phyloP scores from a whole-genome alignment of 2,113 vertebrate species.

The Budorcas taxicolor region DNA sequence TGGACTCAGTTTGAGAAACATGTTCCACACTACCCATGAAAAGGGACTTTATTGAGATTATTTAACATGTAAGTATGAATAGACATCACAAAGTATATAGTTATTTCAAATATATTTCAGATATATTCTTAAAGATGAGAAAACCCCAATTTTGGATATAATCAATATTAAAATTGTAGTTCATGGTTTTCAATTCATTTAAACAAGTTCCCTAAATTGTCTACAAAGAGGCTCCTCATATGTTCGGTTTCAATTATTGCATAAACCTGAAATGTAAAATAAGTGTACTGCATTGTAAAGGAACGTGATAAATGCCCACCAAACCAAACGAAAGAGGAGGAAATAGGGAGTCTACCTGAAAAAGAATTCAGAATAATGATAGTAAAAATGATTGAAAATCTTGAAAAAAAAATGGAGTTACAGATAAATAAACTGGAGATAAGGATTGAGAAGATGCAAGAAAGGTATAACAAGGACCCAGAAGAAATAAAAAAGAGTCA shows the following conservation, averaged over 20 bases:
- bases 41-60: not conserved
- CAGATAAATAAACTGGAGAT: too few species aligned
- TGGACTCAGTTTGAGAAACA: not conserved
- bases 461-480: too few species aligned
- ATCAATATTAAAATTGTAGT: not conserved
- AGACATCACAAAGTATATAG: not conserved
- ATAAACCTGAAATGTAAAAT: not conserved
- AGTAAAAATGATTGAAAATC: too few species aligned
- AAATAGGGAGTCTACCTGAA: too few species aligned
- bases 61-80: not conserved
- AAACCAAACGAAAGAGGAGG: too few species aligned
- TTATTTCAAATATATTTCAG: not conserved
- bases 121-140: not conserved
- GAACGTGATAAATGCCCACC: too few species aligned
- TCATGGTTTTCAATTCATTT: not conserved
- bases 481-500: too few species aligned
- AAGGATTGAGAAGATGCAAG: too few species aligned
- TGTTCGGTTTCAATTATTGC: not conserved
- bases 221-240: not conserved
- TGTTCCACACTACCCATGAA: not conserved
- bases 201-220: not conserved
- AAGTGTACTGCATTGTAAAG: not conserved
- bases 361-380: too few species aligned
- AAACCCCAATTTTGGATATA: not conserved
- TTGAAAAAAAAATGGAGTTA: too few species aligned